phyloP scores from a whole-genome alignment of 2,888 invertebrate genomes.

The Polyommatus icarus region DNA sequence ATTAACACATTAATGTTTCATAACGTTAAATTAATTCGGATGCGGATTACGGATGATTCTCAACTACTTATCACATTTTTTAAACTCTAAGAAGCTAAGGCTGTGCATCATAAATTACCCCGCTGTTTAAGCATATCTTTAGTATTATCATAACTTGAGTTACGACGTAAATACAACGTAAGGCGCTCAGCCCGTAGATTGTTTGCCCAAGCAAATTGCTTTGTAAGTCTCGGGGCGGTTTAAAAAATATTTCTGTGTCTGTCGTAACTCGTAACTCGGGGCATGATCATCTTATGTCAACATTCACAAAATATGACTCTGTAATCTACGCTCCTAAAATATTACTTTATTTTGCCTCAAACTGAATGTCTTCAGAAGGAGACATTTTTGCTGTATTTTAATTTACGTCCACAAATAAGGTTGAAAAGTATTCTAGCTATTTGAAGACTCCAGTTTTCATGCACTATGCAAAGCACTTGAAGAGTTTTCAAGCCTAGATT shows the following conservation, averaged over 20 bases:
- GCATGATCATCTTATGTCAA: slow-evolving; percentile 52
- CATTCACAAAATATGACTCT: slow-evolving; percentile 12
- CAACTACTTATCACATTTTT: not conserved
- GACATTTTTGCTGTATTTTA: not conserved
- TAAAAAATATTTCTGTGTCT: slow-evolving; percentile 64
- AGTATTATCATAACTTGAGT: slow-evolving; percentile 38
- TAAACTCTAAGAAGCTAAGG: not conserved
- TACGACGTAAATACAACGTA: slow-evolving; percentile 36
- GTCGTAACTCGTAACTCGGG: slow-evolving; percentile 48
- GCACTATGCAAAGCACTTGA: too few species aligned
- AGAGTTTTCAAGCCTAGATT: too few species aligned
- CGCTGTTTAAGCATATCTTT: slow-evolving; percentile 35
- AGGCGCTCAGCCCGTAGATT: slow-evolving; percentile 47
- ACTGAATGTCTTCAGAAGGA: not conserved
- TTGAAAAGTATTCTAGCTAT: too few species aligned
- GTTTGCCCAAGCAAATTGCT: slow-evolving; percentile 73
- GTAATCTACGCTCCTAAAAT: not conserved
- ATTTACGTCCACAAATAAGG: too few species aligned
- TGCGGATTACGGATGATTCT: not conserved
- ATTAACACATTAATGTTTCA: not conserved
- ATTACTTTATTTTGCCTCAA: not conserved
- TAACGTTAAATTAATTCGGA: not conserved
- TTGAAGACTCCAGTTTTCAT: too few species aligned
- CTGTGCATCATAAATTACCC: too few species aligned
- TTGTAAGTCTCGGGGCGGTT: slow-evolving; percentile 63